Evolutionary conservation across 2,113 vertebrate genomes (phyloP).

Genomic region (Andinoacara biseriatus): DNA sequence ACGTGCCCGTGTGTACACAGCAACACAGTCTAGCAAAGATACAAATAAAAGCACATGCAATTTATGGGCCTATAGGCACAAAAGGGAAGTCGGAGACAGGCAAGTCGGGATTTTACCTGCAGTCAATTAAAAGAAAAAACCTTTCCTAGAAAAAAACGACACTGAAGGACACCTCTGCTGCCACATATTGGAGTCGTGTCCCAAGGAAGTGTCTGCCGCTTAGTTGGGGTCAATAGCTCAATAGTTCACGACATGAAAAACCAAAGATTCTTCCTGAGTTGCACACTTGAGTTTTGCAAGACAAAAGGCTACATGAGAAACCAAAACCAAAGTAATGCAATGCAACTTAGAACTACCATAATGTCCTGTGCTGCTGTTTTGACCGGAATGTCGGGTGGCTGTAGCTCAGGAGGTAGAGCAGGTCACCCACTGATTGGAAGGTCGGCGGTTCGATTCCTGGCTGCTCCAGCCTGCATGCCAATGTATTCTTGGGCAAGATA

Average conservation of each 20-base stretch:
- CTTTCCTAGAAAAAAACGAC: not conserved
- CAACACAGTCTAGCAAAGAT: not conserved
- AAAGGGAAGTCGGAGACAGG: not conserved
- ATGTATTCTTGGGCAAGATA: too few relatives aligned
- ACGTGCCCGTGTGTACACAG: not conserved
- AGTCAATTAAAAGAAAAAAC: not conserved
- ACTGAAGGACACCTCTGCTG: not conserved
- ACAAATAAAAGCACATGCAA: conserved; percentile 3
- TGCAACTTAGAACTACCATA: not conserved
- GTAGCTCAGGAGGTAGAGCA: too few relatives aligned
- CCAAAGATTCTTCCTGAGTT: not conserved
- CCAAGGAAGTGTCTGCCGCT: not conserved
- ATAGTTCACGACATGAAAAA: conserved; percentile 10
- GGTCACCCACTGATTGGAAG: too few relatives aligned
- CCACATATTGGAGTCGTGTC: not conserved
- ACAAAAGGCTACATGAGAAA: not conserved
- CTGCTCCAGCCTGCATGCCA: too few relatives aligned
- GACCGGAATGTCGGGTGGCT: too few relatives aligned
- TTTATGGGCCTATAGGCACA: not conserved
- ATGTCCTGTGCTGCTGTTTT: not conserved
- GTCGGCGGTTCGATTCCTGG: too few relatives aligned
- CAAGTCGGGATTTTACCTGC: not conserved
- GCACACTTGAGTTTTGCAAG: not conserved
- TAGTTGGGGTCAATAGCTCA: not conserved
- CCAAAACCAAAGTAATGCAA: not conserved